phyloP scores from a whole-genome alignment of 2,888 invertebrate genomes.

The Noctua fimbriata region DNA sequence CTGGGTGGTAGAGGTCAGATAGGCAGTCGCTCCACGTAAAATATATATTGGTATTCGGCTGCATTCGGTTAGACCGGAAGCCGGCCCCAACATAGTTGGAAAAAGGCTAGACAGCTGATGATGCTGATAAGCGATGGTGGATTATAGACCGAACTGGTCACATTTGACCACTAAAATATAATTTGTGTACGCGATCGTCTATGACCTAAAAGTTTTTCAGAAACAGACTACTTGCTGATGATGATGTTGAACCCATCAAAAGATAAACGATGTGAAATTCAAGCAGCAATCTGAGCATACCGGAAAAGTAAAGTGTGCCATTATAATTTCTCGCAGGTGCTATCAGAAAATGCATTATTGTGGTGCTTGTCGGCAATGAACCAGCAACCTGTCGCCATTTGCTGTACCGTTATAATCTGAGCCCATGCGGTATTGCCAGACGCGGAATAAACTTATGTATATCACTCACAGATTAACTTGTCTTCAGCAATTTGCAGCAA shows the following conservation, averaged over 20 bases:
- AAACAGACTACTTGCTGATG: background rate
- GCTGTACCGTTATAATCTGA: slow-evolving; percentile 47
- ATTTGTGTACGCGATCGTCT: background rate
- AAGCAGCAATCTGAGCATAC: background rate
- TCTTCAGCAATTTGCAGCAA: slow-evolving; percentile 27
- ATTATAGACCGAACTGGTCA: background rate
- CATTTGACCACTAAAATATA: background rate
- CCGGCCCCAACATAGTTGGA: background rate
- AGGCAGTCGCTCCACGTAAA: background rate
- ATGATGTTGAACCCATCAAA: background rate
- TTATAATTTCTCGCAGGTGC: slow-evolving; percentile 28
- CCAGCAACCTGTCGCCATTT: slow-evolving; percentile 43
- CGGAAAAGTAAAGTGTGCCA: background rate
- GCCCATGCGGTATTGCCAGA: slow-evolving; percentile 25
- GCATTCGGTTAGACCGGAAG: background rate
- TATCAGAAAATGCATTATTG: slow-evolving; percentile 53
- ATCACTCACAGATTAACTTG: slow-evolving; percentile 35
- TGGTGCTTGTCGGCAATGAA: slow-evolving; percentile 32
- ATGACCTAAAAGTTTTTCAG: background rate
- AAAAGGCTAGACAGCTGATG: background rate
- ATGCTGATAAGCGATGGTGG: background rate
- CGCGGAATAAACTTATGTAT: slow-evolving; percentile 24
- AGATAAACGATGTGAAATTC: background rate
- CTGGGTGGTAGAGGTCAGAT: background rate
- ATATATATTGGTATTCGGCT: background rate